Percentiles rank a stretch among this genome's conserved stretches.
Evolutionary conservation across 2,888 invertebrate genomes (phyloP).

Genomic region (Mesorhabditis spiculigera): DNA sequence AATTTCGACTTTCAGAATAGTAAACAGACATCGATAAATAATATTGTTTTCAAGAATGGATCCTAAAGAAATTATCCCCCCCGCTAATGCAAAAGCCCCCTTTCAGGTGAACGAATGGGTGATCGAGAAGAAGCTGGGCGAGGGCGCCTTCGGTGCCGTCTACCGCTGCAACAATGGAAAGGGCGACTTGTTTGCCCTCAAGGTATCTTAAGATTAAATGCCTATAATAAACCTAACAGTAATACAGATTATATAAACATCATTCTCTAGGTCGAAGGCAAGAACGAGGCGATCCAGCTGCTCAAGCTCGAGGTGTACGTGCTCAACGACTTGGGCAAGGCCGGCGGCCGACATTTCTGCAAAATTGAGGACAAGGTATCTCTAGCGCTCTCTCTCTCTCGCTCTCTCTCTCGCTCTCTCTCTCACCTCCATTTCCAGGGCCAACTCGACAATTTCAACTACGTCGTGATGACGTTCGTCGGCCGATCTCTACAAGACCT

Average conservation of each 20-base stretch:
- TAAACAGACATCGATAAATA: too few species aligned
- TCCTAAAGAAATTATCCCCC: too few species aligned
- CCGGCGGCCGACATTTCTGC: conserved; percentile 47
- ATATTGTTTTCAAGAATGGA: too few species aligned
- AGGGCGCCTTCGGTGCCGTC: conserved; percentile 49
- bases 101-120: conserved; percentile 38
- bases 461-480: conserved; percentile 50
- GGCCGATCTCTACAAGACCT: conserved; percentile 42
- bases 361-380: conserved; percentile 50
- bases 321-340: conserved; percentile 38
- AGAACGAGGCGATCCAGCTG: conserved; percentile 43
- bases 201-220: conserved; percentile 20
- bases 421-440: conserved; percentile 11
- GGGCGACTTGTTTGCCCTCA: conserved; percentile 43
- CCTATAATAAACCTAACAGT: not conserved
- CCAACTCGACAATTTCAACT: conserved; percentile 38
- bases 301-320: conserved; percentile 54
- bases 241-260: not conserved
- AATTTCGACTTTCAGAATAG: too few species aligned
- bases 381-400: not conserved
- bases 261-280: conserved; percentile 30
- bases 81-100: too few species aligned
- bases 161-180: conserved; percentile 44
- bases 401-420: too few species aligned
- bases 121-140: conserved; percentile 48